Evolutionary conservation across 1,140 invertebrate species (phyloP), one percentile per base, ranked within the genome.

Genomic region (Brachionus koreanus): DNA sequence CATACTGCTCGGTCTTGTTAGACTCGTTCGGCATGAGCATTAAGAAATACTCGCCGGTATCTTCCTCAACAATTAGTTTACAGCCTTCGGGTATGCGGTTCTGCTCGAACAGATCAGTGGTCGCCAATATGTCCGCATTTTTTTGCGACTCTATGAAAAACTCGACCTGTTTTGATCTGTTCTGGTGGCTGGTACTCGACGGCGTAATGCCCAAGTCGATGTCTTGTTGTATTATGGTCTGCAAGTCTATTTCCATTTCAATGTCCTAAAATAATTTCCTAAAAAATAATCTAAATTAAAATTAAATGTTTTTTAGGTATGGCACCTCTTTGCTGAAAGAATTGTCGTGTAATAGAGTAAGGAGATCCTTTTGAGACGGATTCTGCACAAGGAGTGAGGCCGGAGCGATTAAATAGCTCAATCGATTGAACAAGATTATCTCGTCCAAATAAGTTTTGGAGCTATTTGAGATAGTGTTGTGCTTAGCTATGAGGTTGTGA

Each of bases 201-300:
- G 63, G 33, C 29, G 9, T 23, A 2, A 77, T 39, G 39, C 76
- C 76, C 16, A 79, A 37, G 39, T 79, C 76, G 19, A 79, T 79
- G 49, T 79, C 76, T 25, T 79, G 76, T 13, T 79, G n/a, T 0
- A 79, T n/a, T 19, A 79, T 65, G 37, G 46, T 79, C 57, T 79
- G 76, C 9, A 79, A 23, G n/a, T 79, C 76, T 3, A 79, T 61
- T n/a, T 79, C 76, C 76, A 79, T 79, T 79, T 79, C 76, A 16
- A 79, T 37, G 16, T 79, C 76, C 76, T 79, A 43, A 61, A 74
- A 46, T 35, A 46, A 46, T 46, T 74, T 46, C 19, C 69, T 35
- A 35, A 74, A 74, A 74, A n/a, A 46, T 19, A 46, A 10, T 46
- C 42, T 49, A 46, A 74, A 74, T 46, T 25, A 43, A 46, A 13